phyloP scores from a whole-genome alignment of 2,113 vertebrate species.

The Paratilapia polleni region DNA sequence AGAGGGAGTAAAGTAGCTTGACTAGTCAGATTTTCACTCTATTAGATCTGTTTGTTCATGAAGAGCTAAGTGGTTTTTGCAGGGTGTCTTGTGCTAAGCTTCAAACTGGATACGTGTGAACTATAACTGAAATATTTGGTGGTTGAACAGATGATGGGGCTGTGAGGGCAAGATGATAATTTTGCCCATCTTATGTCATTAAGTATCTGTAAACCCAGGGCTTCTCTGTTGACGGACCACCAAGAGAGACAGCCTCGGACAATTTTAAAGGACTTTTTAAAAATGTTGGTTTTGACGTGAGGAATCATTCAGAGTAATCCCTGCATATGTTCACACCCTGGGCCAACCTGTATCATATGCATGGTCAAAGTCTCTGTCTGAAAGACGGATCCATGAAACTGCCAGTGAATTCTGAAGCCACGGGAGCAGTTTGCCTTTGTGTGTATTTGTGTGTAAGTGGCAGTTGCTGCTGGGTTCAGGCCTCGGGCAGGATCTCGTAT shows the following conservation, averaged over 20 bases:
- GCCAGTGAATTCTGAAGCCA: neutral
- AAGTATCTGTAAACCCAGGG: neutral
- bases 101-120: constrained; percentile 29
- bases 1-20: constrained; percentile 63
- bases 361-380: neutral
- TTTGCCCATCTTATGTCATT: neutral
- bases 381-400: neutral
- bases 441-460: constrained; percentile 23
- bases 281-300: neutral
- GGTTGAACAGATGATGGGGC: constrained; percentile 24
- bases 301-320: neutral
- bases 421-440: neutral
- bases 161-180: neutral
- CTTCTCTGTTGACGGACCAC: neutral
- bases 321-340: neutral
- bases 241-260: neutral
- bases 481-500: constrained; percentile 49
- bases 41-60: constrained; percentile 59
- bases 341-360: neutral
- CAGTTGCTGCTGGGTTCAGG: constrained; percentile 52
- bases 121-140: constrained; percentile 4
- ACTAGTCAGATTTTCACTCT: constrained; percentile 61
- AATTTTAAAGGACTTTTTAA: neutral
- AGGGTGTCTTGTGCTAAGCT: constrained; percentile 11
- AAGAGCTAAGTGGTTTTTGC: constrained; percentile 55